Evolutionary conservation across 2,888 invertebrate genomes (phyloP), one percentile per base, ranked within the genome.

Genomic region (Oxytorus armatus): DNA sequence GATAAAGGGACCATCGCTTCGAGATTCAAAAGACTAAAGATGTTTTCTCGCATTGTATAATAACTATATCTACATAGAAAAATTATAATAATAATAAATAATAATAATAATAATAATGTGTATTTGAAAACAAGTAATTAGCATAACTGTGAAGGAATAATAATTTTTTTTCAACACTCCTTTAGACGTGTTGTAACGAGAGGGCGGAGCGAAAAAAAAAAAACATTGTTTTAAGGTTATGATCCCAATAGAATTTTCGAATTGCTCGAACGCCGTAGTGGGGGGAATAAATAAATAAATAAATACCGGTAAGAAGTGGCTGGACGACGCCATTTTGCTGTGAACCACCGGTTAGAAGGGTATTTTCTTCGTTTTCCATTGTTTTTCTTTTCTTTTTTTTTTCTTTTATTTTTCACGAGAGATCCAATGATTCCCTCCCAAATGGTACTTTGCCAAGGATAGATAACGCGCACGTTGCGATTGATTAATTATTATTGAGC

Each of bases 291-390:
- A 39, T 69, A 59, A 77, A 65, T 51, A 25, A 70, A 61, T 69
- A 65, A 65, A 79, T 92, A 97, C 98, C 98, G 92, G 98, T 98
- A 81, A 98, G 94, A 80, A 98, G 93, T 68, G 98, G 97, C 93
- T 97, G 98, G 85, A 98, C 96, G 88, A 98, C 96, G 86, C 96
- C 95, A 93, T 96, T 97, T 91, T 96, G 96, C 69, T 94, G 93
- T 85, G 94, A 93, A 92, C 93, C 84, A 81, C 89, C 88, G 85
- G 89, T 88, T 11, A 85, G 78, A 59, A 63, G 49, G 1, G 65
- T 78, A 66, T 68, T 79, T n/a, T 77, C 70, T 49, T 79, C 77
- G 49, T 55, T 79, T 59, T 76, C 79, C 79, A 73, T 79, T 57
- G 72, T 79, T 76, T 61, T 8, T n/a, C n/a, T n/a, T n/a, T n/a